Evolutionary conservation across 2,113 vertebrate genomes (phyloP).

Genomic region (Nothobranchius kuhntae): DNA sequence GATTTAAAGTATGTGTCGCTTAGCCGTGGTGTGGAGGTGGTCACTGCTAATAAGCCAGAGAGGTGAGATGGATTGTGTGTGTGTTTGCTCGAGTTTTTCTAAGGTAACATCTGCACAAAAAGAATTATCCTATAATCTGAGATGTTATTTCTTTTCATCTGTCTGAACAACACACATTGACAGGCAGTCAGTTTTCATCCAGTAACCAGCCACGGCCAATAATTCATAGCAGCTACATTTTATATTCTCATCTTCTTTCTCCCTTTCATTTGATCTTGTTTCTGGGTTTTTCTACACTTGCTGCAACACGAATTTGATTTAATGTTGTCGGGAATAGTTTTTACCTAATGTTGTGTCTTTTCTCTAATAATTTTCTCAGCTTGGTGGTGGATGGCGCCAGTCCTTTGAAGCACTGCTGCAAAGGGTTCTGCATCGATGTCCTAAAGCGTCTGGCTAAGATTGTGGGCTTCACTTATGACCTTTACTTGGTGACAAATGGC

Average conservation of each 20-base stretch:
- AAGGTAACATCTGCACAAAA: no score
- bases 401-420: conserved; percentile 92
- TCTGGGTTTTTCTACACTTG: background rate
- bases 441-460: conserved; percentile 91
- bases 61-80: background rate
- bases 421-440: conserved; percentile 96
- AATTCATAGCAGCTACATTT: conserved; percentile 9
- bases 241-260: background rate
- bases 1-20: background rate
- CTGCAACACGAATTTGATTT: background rate
- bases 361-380: conserved; percentile 64
- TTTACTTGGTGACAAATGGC: conserved; percentile 94
- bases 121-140: background rate
- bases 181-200: conserved; percentile 29
- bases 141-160: background rate
- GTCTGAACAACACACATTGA: conserved; percentile 8
- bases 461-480: conserved; percentile 94
- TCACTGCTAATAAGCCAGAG: background rate
- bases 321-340: background rate
- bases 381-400: conserved; percentile 80
- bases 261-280: background rate
- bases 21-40: background rate
- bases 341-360: conserved; percentile 5
- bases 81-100: background rate
- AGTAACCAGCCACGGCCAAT: background rate